Evolutionary conservation across 2,888 invertebrate species (phyloP).

Genomic region (Xylocampa areola): DNA sequence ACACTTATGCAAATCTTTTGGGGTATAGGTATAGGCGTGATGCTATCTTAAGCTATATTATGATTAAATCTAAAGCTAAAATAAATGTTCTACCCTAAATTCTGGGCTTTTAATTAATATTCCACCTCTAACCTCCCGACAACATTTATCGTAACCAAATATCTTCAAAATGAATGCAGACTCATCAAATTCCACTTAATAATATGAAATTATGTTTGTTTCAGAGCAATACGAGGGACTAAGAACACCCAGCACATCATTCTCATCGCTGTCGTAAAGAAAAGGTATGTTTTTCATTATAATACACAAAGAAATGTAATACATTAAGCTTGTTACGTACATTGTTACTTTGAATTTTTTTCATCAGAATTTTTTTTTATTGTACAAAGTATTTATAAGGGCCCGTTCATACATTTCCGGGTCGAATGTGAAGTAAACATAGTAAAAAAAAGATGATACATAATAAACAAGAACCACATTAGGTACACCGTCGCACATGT

Average conservation of each 20-base stretch:
- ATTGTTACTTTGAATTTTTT: slow-evolving; percentile 20
- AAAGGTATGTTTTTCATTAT: slow-evolving; percentile 91
- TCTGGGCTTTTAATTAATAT: no score
- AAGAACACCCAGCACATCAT: slow-evolving; percentile 94
- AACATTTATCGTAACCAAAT: neutral
- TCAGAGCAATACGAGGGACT: slow-evolving; percentile 93
- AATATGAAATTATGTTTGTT: slow-evolving; percentile 74
- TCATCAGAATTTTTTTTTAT: slow-evolving; percentile 4
- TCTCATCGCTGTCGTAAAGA: slow-evolving; percentile 95
- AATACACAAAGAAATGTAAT: slow-evolving; percentile 25
- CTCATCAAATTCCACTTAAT: slow-evolving; percentile 10
- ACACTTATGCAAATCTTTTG: no score
- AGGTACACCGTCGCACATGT: no score
- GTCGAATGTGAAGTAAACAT: no score
- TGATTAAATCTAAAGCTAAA: neutral
- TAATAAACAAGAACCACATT: no score
- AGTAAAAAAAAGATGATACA: no score
- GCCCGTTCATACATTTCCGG: neutral
- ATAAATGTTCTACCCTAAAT: no score
- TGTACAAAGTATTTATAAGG: slow-evolving; percentile 4
- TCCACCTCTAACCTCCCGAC: neutral
- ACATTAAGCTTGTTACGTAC: slow-evolving; percentile 43
- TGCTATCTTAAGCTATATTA: neutral
- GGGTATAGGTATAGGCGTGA: slow-evolving; percentile 1
- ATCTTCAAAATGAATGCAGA: neutral